These are phyloP conservation scores for Conus canariensis DNA, from an alignment of 2,888 invertebrate species.

Conservation along the genomic window DNA sequence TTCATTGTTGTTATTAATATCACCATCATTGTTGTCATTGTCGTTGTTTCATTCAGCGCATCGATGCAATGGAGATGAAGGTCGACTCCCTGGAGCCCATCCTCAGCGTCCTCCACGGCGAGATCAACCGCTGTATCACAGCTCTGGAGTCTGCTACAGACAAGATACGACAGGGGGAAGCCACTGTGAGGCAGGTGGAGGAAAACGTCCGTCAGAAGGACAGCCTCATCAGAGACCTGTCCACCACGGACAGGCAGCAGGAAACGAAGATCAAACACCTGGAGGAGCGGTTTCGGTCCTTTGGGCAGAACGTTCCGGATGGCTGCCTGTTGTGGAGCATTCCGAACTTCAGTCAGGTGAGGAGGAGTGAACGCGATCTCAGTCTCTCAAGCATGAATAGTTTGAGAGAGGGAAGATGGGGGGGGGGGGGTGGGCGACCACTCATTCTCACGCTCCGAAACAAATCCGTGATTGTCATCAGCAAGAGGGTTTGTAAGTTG, in stretches of 20 bases:
- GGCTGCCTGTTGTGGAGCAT: constrained; percentile 76
- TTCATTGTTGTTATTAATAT: too few relatives aligned
- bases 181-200: not conserved
- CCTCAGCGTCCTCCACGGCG: constrained; percentile 66
- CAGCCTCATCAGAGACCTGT: constrained; percentile 55
- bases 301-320: constrained; percentile 67
- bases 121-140: constrained; percentile 65
- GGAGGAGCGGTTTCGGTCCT: constrained; percentile 56
- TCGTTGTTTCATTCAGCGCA: too few relatives aligned
- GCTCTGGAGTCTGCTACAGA: constrained; percentile 61
- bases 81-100: constrained; percentile 63
- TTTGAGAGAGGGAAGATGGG: too few relatives aligned
- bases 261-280: constrained; percentile 49
- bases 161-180: constrained; percentile 35
- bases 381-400: not conserved
- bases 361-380: not conserved
- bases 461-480: too few relatives aligned
- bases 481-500: too few relatives aligned
- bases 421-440: too few relatives aligned
- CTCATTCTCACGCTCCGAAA: too few relatives aligned
- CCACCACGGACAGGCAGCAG: constrained; percentile 49
- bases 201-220: constrained; percentile 51
- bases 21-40: too few relatives aligned
- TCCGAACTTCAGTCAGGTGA: constrained; percentile 64
- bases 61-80: constrained; percentile 47